Conservation (phyloP, 1,140 invertebrate genomes). For the Drosophila micromelanica region DNA sequence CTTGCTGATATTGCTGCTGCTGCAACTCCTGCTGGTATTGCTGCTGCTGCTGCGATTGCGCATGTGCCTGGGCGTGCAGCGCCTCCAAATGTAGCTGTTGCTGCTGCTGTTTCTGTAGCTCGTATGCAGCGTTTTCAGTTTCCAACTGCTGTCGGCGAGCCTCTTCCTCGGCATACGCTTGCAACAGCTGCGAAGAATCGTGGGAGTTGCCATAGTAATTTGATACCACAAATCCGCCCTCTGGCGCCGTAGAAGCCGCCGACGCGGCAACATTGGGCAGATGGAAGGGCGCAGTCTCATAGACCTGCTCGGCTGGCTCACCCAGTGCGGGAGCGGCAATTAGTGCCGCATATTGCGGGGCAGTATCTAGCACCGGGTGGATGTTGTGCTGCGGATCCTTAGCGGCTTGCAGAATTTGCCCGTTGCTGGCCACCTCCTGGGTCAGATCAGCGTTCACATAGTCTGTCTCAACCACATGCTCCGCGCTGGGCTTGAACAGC, state of each 20-base stretch:
- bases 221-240: slow-evolving; percentile 78
- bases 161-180: slow-evolving; percentile 76
- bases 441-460: slow-evolving; percentile 78
- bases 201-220: slow-evolving; percentile 74
- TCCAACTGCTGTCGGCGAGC: slow-evolving; percentile 66
- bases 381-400: slow-evolving; percentile 79
- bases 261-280: slow-evolving; percentile 61
- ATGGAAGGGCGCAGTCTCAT: slow-evolving; percentile 69
- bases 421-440: slow-evolving; percentile 81
- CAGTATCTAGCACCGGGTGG: slow-evolving; percentile 66
- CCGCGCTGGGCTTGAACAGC: slow-evolving; percentile 74
- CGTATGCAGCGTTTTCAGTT: slow-evolving; percentile 66
- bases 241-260: slow-evolving; percentile 44
- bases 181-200: slow-evolving; percentile 68
- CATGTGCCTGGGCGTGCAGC: slow-evolving; percentile 52
- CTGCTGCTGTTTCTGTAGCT: slow-evolving; percentile 65
- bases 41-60: slow-evolving; percentile 52
- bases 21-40: slow-evolving; percentile 38
- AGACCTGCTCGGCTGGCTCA: slow-evolving; percentile 45
- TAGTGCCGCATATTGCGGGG: slow-evolving; percentile 75
- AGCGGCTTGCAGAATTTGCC: slow-evolving; percentile 80
- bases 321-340: slow-evolving; percentile 72
- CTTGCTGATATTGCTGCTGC: slow-evolving; percentile 51
- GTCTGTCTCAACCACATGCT: slow-evolving; percentile 64
- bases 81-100: slow-evolving; percentile 55